Evolutionary conservation across 2,888 invertebrate species (phyloP), one percentile per base, ranked within the genome.

Genomic region (Phortica okadai): DNA sequence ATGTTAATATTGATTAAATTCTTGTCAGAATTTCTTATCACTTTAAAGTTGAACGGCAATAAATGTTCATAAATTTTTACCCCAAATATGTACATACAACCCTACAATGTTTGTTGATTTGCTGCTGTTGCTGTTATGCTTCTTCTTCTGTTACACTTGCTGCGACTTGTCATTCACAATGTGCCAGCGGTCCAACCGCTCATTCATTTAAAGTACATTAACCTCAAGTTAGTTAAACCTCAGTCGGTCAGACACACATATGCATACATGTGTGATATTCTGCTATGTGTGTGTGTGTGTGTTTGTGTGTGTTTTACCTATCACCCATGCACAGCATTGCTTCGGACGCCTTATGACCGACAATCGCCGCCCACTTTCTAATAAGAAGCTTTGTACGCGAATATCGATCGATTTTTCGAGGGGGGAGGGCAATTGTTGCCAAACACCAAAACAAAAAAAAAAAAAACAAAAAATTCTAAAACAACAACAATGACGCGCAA

Each of bases 171-270:
- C 59, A 16, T 59, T 59, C 16, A 25, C 59, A 59, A 59, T 21
- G 59, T 41, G 25, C 50, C 14, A 14, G 6, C 50, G 33, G 33
- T 64, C 5, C 25, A 25, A 11, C n/a, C n/a, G 1, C 5, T 5
- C 16, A 50, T 50, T 50, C 16, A 73, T 73, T 73, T 45, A 45
- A 62, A 73, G 73, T 73, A 45, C 73, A 73, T 73, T 73, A 42
- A 73, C 62, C 73, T 69, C 44, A 41, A n/a, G 21, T 25, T 59
- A 21, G 59, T 21, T 41, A 64, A 21, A 41, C 64, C 45, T 58
- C 41, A 50, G 73, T 56, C 64, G 25, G 33, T 54, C 25, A 25
- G 21, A 54, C 45, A 6, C 1, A 7, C 7, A n/a, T 42, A 44
- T 25, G 69, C 14, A 67, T 67, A 42, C 11, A n/a, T 41, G 67